phyloP scores from a whole-genome alignment of 2,888 invertebrate species.

The Adelognathus sp. region DNA sequence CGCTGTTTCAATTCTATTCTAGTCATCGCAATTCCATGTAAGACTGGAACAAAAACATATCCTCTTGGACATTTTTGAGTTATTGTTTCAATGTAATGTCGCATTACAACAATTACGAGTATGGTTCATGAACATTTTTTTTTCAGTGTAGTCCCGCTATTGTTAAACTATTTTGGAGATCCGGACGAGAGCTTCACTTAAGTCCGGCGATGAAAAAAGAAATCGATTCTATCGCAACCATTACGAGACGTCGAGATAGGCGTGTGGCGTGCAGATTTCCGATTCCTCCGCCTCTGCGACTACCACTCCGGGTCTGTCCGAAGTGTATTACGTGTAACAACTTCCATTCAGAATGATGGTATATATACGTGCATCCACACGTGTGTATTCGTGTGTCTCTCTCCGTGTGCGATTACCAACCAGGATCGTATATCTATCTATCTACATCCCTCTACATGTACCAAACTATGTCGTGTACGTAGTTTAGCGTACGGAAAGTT shows the following conservation, averaged over 20 bases:
- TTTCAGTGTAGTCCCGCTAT: not conserved
- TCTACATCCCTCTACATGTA: not conserved
- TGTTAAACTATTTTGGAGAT: not conserved
- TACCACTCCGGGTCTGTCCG: not conserved
- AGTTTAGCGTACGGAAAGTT: conserved; percentile 10
- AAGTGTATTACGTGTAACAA: not conserved
- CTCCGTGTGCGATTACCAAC: not conserved
- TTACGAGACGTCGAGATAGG: not conserved
- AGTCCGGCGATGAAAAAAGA: not conserved
- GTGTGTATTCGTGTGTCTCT: not conserved
- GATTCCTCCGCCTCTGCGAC: not conserved
- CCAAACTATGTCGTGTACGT: conserved; percentile 18
- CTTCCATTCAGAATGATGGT: conserved; percentile 8
- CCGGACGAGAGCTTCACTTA: not conserved
- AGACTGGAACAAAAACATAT: no score
- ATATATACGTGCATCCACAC: conserved; percentile 9
- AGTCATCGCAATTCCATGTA: no score
- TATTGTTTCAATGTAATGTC: no score
- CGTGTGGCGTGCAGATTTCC: conserved; percentile 17
- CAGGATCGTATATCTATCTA: not conserved
- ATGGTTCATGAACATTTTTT: not conserved
- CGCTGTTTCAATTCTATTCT: no score
- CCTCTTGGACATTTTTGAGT: no score
- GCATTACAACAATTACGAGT: no score
- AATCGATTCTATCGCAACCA: conserved; percentile 7